These are phyloP conservation scores for Zosterops japonicus DNA, from an alignment of 2,113 vertebrate genomes.

Conservation along the genomic window DNA sequence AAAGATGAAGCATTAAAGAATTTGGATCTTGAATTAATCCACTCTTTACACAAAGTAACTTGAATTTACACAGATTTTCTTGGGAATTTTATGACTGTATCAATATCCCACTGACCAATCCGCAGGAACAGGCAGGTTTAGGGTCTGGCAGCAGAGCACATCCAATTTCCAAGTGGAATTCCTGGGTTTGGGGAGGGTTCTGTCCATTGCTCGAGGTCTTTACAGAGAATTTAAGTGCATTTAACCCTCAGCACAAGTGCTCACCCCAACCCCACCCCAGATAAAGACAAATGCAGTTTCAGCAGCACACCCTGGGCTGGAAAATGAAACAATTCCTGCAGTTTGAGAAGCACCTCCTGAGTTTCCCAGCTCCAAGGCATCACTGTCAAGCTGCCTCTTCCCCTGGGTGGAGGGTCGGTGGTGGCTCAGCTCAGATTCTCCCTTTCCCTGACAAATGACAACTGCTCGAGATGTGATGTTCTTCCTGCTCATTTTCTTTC, in stretches of 20 bases:
- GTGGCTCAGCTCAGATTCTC: background rate
- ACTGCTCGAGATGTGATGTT: background rate
- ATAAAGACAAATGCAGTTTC: background rate
- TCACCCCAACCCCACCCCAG: fast-evolving
- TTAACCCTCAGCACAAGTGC: background rate
- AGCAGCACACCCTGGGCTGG: background rate
- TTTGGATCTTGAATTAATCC: background rate
- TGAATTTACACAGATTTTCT: background rate
- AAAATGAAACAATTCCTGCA: background rate
- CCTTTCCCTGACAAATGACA: slow-evolving; percentile 27
- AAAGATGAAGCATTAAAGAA: background rate
- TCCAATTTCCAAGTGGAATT: background rate
- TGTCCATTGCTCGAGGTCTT: background rate
- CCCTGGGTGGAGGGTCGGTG: background rate
- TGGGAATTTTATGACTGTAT: background rate
- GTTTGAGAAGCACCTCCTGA: background rate
- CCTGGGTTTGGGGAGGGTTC: background rate
- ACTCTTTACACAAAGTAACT: background rate
- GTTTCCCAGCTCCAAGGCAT: background rate
- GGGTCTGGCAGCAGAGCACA: background rate
- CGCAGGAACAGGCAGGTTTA: background rate
- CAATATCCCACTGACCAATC: background rate
- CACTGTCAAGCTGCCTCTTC: background rate
- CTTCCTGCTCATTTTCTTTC: slow-evolving; percentile 32
- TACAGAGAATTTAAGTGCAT: too few species aligned